Evolutionary conservation across 2,888 invertebrate species (phyloP).

Genomic region (Agrotis ipsilon): DNA sequence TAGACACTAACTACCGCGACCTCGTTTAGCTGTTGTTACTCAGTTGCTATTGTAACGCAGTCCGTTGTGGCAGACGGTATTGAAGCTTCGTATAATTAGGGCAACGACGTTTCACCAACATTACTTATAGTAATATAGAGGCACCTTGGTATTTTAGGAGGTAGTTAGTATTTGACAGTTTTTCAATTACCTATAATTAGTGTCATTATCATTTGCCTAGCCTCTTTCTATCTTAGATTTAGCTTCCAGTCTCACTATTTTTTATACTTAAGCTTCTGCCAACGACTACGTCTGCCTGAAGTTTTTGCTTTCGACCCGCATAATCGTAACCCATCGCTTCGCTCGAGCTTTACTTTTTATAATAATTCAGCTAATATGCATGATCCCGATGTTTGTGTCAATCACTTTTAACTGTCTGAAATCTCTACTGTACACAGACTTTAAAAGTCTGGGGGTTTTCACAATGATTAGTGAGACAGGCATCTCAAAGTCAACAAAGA

Average conservation of each 20-base stretch:
- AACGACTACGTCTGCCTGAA: too few relatives aligned
- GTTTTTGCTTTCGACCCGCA: too few relatives aligned
- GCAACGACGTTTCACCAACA: conserved; percentile 14
- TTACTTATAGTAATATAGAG: conserved; percentile 15
- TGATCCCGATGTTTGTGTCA: too few relatives aligned
- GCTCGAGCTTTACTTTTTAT: too few relatives aligned
- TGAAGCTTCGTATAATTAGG: conserved; percentile 45
- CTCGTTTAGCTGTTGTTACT: conserved; percentile 38
- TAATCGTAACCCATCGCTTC: too few relatives aligned
- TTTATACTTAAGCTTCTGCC: too few relatives aligned
- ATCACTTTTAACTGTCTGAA: too few relatives aligned
- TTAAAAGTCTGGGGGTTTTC: too few relatives aligned
- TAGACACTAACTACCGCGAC: conserved; percentile 41
- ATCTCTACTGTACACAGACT: too few relatives aligned
- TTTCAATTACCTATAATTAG: neutral
- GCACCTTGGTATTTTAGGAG: neutral
- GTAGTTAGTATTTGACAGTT: neutral
- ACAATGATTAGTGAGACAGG: too few relatives aligned
- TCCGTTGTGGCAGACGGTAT: conserved; percentile 23
- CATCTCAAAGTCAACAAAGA: too few relatives aligned
- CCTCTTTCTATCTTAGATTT: neutral
- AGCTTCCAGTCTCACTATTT: neutral
- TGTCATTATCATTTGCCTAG: neutral
- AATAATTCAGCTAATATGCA: too few relatives aligned
- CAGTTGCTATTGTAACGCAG: conserved; percentile 54